Evolutionary conservation across 2,888 invertebrate genomes (phyloP).

Genomic region (Scaptomyza tumidula): DNA sequence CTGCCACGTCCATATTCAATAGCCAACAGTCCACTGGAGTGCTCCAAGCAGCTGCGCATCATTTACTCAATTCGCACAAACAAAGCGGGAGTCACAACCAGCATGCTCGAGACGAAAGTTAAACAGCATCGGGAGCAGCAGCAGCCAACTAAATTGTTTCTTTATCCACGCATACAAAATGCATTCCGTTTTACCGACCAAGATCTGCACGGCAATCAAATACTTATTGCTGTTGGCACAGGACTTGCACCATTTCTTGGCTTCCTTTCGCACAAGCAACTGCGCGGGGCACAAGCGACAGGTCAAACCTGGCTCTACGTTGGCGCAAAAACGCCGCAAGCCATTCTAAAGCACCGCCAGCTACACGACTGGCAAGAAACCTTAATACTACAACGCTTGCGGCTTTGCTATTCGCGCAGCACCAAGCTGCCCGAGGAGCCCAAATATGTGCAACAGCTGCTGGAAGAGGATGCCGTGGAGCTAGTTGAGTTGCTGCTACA

Average conservation of each 20-base stretch:
- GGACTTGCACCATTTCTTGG: conserved; percentile 93
- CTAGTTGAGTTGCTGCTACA: conserved; percentile 86
- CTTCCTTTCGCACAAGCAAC: conserved; percentile 87
- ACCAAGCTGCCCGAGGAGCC: conserved; percentile 81
- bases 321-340: conserved; percentile 86
- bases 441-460: conserved; percentile 89
- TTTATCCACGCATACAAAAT: conserved; percentile 75
- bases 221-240: conserved; percentile 93
- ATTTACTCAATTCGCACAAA: conserved; percentile 88
- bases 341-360: conserved; percentile 87
- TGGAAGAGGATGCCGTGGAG: conserved; percentile 85
- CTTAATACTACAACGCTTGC: conserved; percentile 87
- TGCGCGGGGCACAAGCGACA: conserved; percentile 39
- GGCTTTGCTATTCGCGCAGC: conserved; percentile 89
- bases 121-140: conserved; percentile 12
- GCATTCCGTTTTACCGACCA: conserved; percentile 76
- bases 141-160: conserved; percentile 41
- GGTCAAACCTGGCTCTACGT: conserved; percentile 88
- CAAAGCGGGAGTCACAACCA: conserved; percentile 89
- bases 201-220: conserved; percentile 86
- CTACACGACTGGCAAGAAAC: conserved; percentile 85
- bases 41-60: conserved; percentile 86
- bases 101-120: conserved; percentile 76
- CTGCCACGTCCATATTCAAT: conserved; percentile 92
- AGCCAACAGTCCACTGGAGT: conserved; percentile 87